phyloP scores from a whole-genome alignment of 2,888 invertebrate species.

The Hirtodrosophila trivittata region DNA sequence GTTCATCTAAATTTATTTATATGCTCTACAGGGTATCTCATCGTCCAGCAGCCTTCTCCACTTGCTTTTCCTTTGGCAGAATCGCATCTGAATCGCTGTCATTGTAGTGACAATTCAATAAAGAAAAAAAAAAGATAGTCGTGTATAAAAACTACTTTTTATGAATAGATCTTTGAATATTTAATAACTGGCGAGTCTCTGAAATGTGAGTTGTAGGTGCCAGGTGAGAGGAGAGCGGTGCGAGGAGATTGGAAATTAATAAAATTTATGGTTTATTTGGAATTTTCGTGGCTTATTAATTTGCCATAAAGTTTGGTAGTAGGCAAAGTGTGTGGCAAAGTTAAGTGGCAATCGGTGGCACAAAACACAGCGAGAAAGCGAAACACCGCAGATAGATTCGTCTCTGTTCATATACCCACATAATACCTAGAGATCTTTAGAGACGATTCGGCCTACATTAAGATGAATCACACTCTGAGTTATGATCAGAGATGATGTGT shows the following conservation, averaged over 20 bases:
- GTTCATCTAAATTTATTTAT: too few species aligned
- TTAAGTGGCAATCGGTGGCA: slow-evolving; percentile 59
- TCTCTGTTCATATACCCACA: neutral
- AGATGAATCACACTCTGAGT: slow-evolving; percentile 25
- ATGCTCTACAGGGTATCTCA: too few species aligned
- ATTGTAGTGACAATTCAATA: slow-evolving; percentile 64
- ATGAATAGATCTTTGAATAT: slow-evolving; percentile 47
- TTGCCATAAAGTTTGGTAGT: slow-evolving; percentile 65
- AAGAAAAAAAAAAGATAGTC: slow-evolving; percentile 17
- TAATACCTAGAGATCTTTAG: neutral
- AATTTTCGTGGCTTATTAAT: slow-evolving; percentile 69
- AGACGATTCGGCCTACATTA: neutral
- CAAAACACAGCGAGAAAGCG: slow-evolving; percentile 34
- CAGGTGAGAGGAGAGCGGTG: slow-evolving; percentile 6
- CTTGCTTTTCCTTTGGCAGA: too few species aligned
- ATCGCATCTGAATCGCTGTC: slow-evolving; percentile 67
- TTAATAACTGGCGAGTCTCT: slow-evolving; percentile 11
- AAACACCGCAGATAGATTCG: neutral
- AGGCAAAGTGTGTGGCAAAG: slow-evolving; percentile 62
- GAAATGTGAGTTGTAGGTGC: slow-evolving; percentile 16
- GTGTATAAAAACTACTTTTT: slow-evolving; percentile 19
- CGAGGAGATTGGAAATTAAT: slow-evolving; percentile 64
- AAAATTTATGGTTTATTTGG: slow-evolving; percentile 77
- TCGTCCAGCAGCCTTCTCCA: too few species aligned
- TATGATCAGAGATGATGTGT: neutral